Evolutionary conservation across 2,113 vertebrate genomes (phyloP).

Genomic region (Brienomyrus longianalis): DNA sequence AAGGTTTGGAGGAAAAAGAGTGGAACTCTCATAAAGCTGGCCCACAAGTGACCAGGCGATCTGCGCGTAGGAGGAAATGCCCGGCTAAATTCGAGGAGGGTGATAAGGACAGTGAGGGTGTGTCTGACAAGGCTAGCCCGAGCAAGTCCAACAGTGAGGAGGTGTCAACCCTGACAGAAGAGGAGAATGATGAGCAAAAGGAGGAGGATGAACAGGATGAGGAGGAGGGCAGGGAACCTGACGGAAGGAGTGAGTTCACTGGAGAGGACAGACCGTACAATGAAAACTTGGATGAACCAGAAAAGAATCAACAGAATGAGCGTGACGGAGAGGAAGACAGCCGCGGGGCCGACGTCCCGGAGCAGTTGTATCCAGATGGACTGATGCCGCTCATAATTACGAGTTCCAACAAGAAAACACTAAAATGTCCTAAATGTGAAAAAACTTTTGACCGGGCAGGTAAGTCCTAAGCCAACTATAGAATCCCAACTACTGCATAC

Average conservation of each 20-base stretch:
- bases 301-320: constrained; percentile 53
- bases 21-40: constrained; percentile 29
- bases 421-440: constrained; percentile 91
- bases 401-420: constrained; percentile 74
- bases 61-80: constrained; percentile 70
- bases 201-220: constrained; percentile 19
- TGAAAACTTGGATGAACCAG: constrained; percentile 52
- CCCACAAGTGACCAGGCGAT: constrained; percentile 61
- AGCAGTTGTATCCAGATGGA: constrained; percentile 68
- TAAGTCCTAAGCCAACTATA: constrained; percentile 48
- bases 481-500: background rate
- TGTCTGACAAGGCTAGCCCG: constrained; percentile 44
- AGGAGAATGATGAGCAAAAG: constrained; percentile 36
- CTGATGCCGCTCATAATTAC: constrained; percentile 78
- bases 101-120: constrained; percentile 47
- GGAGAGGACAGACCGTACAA: constrained; percentile 46
- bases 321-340: constrained; percentile 54
- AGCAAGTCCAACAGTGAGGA: constrained; percentile 50
- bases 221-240: constrained; percentile 46
- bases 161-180: background rate
- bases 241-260: constrained; percentile 59
- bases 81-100: constrained; percentile 68
- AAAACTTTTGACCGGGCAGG: constrained; percentile 95
- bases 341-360: constrained; percentile 45
- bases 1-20: background rate